These are phyloP conservation scores for Aporophyla nigra DNA, from an alignment of 2,888 invertebrate species.

Conservation along the genomic window DNA sequence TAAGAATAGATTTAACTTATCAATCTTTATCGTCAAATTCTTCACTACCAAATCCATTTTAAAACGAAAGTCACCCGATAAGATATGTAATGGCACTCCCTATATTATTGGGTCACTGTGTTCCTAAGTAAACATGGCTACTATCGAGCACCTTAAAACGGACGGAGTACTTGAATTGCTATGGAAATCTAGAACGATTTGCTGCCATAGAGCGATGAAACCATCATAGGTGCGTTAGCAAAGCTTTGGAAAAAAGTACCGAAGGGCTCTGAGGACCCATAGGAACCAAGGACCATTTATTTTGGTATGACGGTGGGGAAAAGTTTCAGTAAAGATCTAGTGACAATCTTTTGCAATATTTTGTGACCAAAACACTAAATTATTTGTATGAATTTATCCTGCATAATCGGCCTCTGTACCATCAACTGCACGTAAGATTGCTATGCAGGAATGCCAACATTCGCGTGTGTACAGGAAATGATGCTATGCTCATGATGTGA, in stretches of 20 bases:
- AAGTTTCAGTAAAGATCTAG: background rate
- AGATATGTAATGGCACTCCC: conserved; percentile 58
- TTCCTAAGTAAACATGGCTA: conserved; percentile 13
- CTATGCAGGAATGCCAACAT: conserved; percentile 67
- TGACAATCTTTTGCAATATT: background rate
- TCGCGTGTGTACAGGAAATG: conserved; percentile 65
- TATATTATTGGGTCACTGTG: conserved; percentile 42
- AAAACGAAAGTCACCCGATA: conserved; percentile 51
- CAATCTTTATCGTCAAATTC: conserved; percentile 41
- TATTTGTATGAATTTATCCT: conserved; percentile 30
- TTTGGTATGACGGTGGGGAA: background rate
- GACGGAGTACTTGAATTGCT: background rate
- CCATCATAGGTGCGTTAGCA: background rate
- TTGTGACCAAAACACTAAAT: conserved; percentile 6
- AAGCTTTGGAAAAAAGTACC: background rate
- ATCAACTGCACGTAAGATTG: conserved; percentile 51
- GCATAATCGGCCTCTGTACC: conserved; percentile 9
- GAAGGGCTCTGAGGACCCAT: too few species aligned
- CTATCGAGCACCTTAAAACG: background rate
- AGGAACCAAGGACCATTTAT: background rate
- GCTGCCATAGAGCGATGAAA: too few species aligned
- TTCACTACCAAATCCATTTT: conserved; percentile 35
- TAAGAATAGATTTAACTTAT: conserved; percentile 35
- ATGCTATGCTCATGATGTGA: conserved; percentile 56
- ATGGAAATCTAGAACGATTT: background rate